Conservation (phyloP, 2,888 invertebrate genomes). For the Urechis unicinctus region DNA sequence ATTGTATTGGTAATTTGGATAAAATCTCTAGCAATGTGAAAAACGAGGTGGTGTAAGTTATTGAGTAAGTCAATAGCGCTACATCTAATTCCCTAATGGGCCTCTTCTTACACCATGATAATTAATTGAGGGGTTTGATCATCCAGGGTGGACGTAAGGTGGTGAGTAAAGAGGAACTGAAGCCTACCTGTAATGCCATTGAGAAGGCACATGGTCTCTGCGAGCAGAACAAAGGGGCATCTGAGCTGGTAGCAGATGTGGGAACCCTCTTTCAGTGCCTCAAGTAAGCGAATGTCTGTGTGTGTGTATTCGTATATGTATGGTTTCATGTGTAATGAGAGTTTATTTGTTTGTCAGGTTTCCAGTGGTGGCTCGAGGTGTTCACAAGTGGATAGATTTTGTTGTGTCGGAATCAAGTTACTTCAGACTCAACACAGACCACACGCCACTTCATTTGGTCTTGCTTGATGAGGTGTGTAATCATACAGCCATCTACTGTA, state of each 20-base stretch:
- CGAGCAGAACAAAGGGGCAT: conserved; percentile 82
- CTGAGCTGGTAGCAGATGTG: conserved; percentile 86
- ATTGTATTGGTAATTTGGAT: no score
- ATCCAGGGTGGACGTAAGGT: conserved; percentile 40
- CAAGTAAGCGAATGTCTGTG: conserved; percentile 26
- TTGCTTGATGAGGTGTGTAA: conserved; percentile 73
- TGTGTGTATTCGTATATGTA: neutral
- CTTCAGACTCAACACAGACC: conserved; percentile 92
- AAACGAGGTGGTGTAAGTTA: no score
- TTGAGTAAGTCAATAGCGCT: no score
- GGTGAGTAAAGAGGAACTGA: conserved; percentile 82
- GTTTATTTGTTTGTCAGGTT: conserved; percentile 58
- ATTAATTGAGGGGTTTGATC: no score
- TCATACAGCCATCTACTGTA: no score
- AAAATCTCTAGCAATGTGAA: no score
- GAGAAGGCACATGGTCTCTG: conserved; percentile 91
- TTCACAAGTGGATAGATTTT: conserved; percentile 89
- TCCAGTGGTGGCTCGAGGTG: conserved; percentile 90
- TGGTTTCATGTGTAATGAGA: no score
- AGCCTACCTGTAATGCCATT: conserved; percentile 81
- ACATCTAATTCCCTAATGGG: no score
- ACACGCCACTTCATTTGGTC: conserved; percentile 90
- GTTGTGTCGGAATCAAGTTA: conserved; percentile 92
- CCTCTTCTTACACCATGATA: no score
- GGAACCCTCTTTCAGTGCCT: conserved; percentile 66